Evolutionary conservation across 2,113 vertebrate genomes (phyloP).

Genomic region (Sceloporus tristichus): DNA sequence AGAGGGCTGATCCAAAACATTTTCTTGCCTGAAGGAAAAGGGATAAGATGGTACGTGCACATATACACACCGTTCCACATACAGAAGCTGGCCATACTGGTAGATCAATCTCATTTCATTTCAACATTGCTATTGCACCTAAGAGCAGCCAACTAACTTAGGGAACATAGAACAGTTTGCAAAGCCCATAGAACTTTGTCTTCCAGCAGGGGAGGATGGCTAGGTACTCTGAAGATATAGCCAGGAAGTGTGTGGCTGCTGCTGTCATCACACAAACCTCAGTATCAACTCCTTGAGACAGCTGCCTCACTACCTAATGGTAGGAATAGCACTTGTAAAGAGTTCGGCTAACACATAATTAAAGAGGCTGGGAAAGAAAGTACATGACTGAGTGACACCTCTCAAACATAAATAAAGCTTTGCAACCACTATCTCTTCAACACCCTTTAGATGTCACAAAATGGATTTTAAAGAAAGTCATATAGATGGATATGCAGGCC

Average conservation of each 20-base stretch:
- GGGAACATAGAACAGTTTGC: neutral
- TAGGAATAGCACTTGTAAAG: neutral
- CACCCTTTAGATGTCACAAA: neutral
- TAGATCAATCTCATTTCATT: neutral
- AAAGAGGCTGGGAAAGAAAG: neutral
- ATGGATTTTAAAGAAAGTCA: neutral
- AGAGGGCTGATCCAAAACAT: too few relatives aligned
- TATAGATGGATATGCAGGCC: constrained; percentile 5
- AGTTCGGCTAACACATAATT: neutral
- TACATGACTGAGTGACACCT: neutral
- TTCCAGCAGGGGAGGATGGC: neutral
- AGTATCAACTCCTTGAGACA: neutral
- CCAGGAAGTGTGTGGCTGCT: neutral
- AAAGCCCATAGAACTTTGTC: neutral
- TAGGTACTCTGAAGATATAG: too few relatives aligned
- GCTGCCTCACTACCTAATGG: neutral
- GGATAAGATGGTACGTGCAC: too few relatives aligned
- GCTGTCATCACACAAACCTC: neutral
- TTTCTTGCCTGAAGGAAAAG: too few relatives aligned
- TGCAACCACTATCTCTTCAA: neutral
- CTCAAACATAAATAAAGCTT: neutral
- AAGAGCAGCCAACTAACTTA: neutral
- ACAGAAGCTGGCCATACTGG: neutral
- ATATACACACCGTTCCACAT: neutral
- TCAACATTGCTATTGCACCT: too few relatives aligned